Evolutionary conservation across 1,140 invertebrate genomes (phyloP).

Genomic region (Macrobrachium nipponense): DNA sequence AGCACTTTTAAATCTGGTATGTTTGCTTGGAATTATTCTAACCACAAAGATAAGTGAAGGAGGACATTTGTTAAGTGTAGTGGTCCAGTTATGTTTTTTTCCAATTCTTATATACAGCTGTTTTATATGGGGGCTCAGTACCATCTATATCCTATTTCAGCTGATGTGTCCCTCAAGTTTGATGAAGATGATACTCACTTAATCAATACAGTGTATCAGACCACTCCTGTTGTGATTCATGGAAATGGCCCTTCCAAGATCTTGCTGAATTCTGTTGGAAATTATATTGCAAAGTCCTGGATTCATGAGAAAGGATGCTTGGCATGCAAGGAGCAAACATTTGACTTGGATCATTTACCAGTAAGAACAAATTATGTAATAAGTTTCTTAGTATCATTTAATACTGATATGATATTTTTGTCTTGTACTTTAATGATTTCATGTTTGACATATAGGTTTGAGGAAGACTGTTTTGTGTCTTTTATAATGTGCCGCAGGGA

Average conservation of each 20-base stretch:
- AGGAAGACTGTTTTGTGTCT: too few species aligned
- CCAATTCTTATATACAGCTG: background rate
- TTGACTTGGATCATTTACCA: slow-evolving; percentile 67
- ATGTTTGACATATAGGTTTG: too few species aligned
- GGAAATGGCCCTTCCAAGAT: slow-evolving; percentile 91
- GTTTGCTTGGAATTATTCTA: too few species aligned
- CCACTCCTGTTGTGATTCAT: slow-evolving; percentile 89
- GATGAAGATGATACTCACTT: slow-evolving; percentile 74
- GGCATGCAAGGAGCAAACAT: slow-evolving; percentile 77
- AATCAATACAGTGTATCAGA: slow-evolving; percentile 84
- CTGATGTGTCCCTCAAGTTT: slow-evolving; percentile 81
- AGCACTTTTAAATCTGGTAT: too few species aligned
- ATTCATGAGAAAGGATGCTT: slow-evolving; percentile 81
- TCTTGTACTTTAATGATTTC: too few species aligned
- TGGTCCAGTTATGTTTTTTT: too few species aligned
- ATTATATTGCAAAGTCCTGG: slow-evolving; percentile 91
- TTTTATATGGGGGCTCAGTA: background rate
- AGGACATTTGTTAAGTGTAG: too few species aligned
- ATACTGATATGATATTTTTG: too few species aligned
- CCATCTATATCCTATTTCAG: slow-evolving; percentile 68
- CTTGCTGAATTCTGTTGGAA: slow-evolving; percentile 82
- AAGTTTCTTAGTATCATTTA: too few species aligned
- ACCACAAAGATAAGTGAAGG: too few species aligned
- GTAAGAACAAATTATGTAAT: slow-evolving; percentile 13
- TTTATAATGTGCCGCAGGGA: too few species aligned